Evolutionary conservation across 2,113 vertebrate species (phyloP), one percentile per base, ranked within the genome.

Genomic region (Equus quagga): DNA sequence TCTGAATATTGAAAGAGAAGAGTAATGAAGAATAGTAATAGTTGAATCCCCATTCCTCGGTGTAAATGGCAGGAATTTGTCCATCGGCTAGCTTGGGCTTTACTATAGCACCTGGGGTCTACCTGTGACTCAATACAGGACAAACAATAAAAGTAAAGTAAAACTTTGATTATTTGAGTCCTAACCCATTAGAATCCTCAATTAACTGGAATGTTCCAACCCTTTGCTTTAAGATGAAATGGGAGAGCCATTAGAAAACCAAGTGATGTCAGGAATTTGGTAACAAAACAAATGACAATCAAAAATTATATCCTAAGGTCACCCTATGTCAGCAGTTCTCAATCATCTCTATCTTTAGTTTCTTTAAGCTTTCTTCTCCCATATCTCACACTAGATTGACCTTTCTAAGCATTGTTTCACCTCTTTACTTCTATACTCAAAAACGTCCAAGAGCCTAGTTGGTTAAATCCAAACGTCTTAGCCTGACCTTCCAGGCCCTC

Each of bases 211-310:
- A 90, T 24, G 31, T 51, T 56, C 17, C 21, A 18, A n/a, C 54
- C 15, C 21, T 96, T 81, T 85, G 17, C 36, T 86, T 70, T 9
- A 54, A 93, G 36, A 96, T 89, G 51, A 56, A 94, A 90, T 76
- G 10, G 13, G 17, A 78, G 26, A 60, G 8, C 17, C 60, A 82
- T 70, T 87, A 69, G 28, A 94, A 87, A 94, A 64, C 6, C 1
- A 51, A 21, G 4, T 19, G 18, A n/a, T 76, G 11, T 51, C n/a
- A 86, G 78, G 10, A 56, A 65, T 87, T 54, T 89, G n/a, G 46
- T 64, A 75, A 82, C 18, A 80, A 96, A 90, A 79, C 13, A 76
- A 80, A 46, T 26, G 46, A 11, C 5, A 62, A 78, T 62, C 24
- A 49, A n/a, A 85, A 81, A 6, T 31, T 95, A 2, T 23, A 62